Evolutionary conservation across 1,140 invertebrate species (phyloP).

Genomic region (Scaptomyza hsui): DNA sequence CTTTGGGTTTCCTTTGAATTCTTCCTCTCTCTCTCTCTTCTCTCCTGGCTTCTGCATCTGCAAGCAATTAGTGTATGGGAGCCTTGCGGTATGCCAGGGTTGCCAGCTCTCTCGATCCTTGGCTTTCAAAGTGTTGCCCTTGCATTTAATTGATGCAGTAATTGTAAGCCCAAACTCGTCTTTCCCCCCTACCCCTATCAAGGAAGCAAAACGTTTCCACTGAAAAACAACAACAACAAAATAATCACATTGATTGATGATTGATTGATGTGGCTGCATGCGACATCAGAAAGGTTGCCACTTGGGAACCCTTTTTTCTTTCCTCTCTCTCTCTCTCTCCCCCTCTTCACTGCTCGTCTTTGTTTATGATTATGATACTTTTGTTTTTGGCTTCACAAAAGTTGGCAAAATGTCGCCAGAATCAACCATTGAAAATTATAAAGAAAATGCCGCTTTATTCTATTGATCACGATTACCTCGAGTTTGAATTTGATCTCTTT

Average conservation of each 20-base stretch:
- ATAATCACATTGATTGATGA: slow-evolving; percentile 72
- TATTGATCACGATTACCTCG: slow-evolving; percentile 51
- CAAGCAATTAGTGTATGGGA: slow-evolving; percentile 78
- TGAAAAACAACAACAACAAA: slow-evolving; percentile 52
- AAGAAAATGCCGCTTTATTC: slow-evolving; percentile 17
- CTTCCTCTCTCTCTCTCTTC: slow-evolving; percentile 9
- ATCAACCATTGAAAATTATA: not conserved
- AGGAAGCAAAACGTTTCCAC: slow-evolving; percentile 62
- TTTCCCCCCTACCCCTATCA: not conserved
- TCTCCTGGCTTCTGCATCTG: slow-evolving; percentile 51
- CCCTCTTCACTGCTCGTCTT: slow-evolving; percentile 20
- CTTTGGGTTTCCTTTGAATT: slow-evolving; percentile 80
- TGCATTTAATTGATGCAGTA: slow-evolving; percentile 81
- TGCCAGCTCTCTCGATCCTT: slow-evolving; percentile 24
- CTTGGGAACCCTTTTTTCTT: slow-evolving; percentile 40
- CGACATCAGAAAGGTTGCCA: slow-evolving; percentile 58
- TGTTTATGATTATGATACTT: slow-evolving; percentile 61
- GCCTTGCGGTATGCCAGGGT: slow-evolving; percentile 52
- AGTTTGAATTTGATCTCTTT: slow-evolving; percentile 17
- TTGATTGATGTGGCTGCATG: slow-evolving; percentile 46
- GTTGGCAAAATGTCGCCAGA: slow-evolving; percentile 2
- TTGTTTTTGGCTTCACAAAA: not conserved
- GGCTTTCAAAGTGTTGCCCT: slow-evolving; percentile 71
- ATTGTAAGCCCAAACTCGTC: slow-evolving; percentile 47
- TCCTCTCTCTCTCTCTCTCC: not conserved